phyloP scores from a whole-genome alignment of 35 echinoderm and acorn worm species.

The Ophioderma brevispina region DNA sequence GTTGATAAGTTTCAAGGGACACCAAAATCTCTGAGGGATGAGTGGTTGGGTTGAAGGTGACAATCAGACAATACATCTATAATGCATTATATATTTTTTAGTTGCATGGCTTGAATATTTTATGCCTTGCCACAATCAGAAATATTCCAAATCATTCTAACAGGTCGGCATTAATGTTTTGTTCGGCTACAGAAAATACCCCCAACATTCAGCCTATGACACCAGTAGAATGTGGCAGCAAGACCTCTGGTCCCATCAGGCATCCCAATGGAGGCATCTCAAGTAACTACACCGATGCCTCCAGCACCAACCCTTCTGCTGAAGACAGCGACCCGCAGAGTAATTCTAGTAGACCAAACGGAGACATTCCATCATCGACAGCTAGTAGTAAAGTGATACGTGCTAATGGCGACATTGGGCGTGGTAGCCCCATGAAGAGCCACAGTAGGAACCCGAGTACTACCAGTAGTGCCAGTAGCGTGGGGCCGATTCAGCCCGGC shows the following conservation, averaged over 20 bases:
- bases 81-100: no score
- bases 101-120: no score
- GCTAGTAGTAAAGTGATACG: background rate
- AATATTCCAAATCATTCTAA: no score
- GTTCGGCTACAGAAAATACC: slow-evolving; percentile 4
- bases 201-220: slow-evolving; percentile 24
- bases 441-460: slow-evolving; percentile 89
- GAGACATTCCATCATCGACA: background rate
- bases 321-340: background rate
- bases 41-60: no score
- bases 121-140: no score
- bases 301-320: background rate
- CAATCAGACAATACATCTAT: no score
- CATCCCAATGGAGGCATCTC: slow-evolving; percentile 42
- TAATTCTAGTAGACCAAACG: background rate
- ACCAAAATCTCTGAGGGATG: no score
- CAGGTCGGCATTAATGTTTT: no score
- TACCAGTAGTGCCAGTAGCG: slow-evolving; percentile 69
- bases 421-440: slow-evolving; percentile 25
- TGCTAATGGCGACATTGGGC: background rate
- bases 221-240: slow-evolving; percentile 17
- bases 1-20: no score
- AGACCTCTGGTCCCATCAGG: background rate
- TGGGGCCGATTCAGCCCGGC: slow-evolving; percentile 35
- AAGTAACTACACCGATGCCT: background rate